Percentiles rank a stretch among this genome's conserved stretches.
Evolutionary conservation across 2,888 invertebrate genomes (phyloP).

Genomic region (Leptura quadrifasciata): DNA sequence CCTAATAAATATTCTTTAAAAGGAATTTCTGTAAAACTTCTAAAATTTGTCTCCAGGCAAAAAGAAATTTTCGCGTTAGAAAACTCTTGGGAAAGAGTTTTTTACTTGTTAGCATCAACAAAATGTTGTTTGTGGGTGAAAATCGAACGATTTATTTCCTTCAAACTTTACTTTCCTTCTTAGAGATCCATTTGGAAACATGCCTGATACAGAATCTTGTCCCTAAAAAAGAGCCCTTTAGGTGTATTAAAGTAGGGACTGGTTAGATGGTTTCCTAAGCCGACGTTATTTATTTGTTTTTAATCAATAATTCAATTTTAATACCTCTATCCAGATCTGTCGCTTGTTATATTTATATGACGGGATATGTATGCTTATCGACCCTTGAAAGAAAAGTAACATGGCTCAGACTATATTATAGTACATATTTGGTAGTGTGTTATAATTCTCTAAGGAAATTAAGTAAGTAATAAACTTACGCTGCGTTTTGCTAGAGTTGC

Average conservation of each 20-base stretch:
- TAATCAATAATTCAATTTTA: slow-evolving; percentile 5
- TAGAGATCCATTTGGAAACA: slow-evolving; percentile 50
- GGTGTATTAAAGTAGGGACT: neutral
- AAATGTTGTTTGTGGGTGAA: slow-evolving; percentile 65
- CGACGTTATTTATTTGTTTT: slow-evolving; percentile 13
- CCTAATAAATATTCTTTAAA: neutral
- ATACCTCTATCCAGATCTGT: neutral
- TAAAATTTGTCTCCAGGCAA: slow-evolving; percentile 1
- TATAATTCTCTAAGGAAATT: too few relatives aligned
- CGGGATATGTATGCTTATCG: neutral
- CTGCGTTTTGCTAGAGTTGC: too few relatives aligned
- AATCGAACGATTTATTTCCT: slow-evolving; percentile 66
- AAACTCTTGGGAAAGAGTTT: slow-evolving; percentile 56
- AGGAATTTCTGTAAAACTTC: neutral
- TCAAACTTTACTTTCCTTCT: slow-evolving; percentile 54
- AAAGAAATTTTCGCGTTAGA: neutral
- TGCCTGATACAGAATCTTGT: slow-evolving; percentile 25
- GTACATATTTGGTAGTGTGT: too few relatives aligned
- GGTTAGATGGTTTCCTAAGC: neutral
- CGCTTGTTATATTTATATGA: neutral
- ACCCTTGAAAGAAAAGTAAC: too few relatives aligned
- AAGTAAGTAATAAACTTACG: too few relatives aligned
- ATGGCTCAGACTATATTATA: too few relatives aligned
- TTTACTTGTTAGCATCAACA: slow-evolving; percentile 65
- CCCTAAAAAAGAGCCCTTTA: neutral